Conservation (phyloP, 2,113 vertebrate species). For the Formicarius rufipectus region DNA sequence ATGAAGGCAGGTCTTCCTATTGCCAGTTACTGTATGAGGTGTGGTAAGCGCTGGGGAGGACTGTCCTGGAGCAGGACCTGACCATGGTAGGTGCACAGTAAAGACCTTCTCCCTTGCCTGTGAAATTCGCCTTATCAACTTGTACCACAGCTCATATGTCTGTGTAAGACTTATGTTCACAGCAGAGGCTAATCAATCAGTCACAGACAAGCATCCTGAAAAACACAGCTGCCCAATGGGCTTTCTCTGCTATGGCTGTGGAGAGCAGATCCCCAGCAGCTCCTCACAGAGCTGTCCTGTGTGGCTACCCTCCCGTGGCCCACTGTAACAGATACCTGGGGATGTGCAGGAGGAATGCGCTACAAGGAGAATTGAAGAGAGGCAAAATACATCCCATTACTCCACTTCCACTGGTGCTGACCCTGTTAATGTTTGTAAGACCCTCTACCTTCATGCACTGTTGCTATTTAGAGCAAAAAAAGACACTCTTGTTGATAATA, state of each 20-base stretch:
- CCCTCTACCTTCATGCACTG: neutral
- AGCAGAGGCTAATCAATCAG: neutral
- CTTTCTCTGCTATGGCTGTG: rapidly evolving
- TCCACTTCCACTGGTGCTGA: neutral
- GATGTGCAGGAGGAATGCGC: rapidly evolving
- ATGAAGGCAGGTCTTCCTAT: neutral
- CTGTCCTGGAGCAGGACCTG: neutral
- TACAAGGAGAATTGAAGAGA: neutral
- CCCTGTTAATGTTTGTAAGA: neutral
- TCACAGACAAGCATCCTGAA: neutral
- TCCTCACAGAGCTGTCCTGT: rapidly evolving
- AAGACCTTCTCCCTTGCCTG: neutral
- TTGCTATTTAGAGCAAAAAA: neutral
- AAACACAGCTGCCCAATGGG: neutral
- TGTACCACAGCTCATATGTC: neutral
- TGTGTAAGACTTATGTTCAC: neutral
- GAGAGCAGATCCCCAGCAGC: neutral
- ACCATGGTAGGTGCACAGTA: too few relatives aligned
- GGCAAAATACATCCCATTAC: neutral
- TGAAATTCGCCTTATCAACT: neutral
- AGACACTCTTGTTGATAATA: neutral
- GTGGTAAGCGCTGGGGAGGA: rapidly evolving
- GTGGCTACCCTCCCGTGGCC: neutral
- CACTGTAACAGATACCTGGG: neutral
- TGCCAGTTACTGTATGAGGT: neutral